Evolutionary conservation across 2,797 vertebrate genomes (phyloP).

Genomic region (Chelonia mydas): DNA sequence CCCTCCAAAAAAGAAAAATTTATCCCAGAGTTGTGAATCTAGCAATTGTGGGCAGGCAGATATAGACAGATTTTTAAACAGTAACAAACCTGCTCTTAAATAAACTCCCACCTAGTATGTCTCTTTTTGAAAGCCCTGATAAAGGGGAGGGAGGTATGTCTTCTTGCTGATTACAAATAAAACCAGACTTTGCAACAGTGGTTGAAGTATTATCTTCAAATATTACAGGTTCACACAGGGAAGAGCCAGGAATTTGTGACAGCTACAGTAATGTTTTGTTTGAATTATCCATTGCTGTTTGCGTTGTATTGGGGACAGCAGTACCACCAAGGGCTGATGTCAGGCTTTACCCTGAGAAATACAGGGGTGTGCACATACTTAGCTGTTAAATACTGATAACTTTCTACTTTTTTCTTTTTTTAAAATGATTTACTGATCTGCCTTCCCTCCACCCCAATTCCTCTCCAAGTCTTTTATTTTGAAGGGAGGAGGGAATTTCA

Average conservation of each 20-base stretch:
- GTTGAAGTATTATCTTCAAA: not conserved
- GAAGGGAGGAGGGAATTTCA: too few relatives aligned
- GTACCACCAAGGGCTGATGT: not conserved
- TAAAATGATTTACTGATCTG: too few relatives aligned
- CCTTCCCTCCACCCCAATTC: too few relatives aligned
- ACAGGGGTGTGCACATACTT: too few relatives aligned
- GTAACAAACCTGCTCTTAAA: not conserved
- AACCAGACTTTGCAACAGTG: not conserved
- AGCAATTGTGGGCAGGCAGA: not conserved
- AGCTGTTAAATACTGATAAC: too few relatives aligned
- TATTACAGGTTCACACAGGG: too few relatives aligned
- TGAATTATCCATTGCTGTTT: not conserved
- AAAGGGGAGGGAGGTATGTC: not conserved
- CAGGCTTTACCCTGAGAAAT: not conserved
- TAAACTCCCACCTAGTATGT: not conserved
- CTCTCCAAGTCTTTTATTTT: too few relatives aligned
- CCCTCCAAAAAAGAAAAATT: not conserved
- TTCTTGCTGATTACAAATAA: not conserved
- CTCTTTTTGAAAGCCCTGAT: not conserved
- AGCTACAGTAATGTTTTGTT: not conserved
- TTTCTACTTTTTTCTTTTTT: too few relatives aligned
- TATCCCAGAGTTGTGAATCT: not conserved
- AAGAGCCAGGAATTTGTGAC: not conserved
- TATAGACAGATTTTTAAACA: not conserved
- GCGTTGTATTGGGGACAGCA: rapidly evolving